These are phyloP conservation scores for Ascaphus truei DNA, from an alignment of 2,113 vertebrate genomes.

Conservation along the genomic window DNA sequence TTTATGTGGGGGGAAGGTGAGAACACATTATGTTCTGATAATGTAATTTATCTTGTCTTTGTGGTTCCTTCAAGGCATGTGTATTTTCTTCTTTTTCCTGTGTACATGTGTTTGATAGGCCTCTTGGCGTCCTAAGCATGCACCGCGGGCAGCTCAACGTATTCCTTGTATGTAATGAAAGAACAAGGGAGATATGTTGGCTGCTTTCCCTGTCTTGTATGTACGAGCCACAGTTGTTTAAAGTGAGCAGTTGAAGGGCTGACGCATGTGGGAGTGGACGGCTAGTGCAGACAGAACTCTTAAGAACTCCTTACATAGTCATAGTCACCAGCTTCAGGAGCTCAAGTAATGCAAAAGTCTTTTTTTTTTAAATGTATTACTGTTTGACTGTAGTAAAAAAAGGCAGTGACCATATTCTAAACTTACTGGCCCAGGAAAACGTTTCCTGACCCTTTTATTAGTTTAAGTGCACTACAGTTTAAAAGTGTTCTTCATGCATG, in stretches of 20 bases:
- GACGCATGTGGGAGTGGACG: background rate
- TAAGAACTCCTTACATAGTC: constrained; percentile 10
- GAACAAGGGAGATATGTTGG: background rate
- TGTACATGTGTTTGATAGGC: background rate
- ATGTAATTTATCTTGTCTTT: too few species aligned
- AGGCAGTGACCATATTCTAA: background rate
- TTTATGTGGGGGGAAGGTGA: too few species aligned
- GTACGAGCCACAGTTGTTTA: constrained; percentile 20
- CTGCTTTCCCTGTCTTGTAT: background rate
- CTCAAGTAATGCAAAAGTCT: background rate
- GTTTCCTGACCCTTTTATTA: too few species aligned
- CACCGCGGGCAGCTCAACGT: background rate
- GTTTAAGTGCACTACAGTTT: too few species aligned
- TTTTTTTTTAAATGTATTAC: background rate
- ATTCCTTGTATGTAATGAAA: background rate
- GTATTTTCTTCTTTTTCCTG: too few species aligned
- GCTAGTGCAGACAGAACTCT: background rate
- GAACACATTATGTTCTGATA: too few species aligned
- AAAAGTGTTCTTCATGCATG: too few species aligned
- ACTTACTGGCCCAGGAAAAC: background rate
- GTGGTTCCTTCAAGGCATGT: too few species aligned
- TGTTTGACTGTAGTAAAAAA: background rate
- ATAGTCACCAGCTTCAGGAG: accelerated
- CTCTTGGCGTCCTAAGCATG: background rate
- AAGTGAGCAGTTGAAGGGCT: constrained; percentile 17